Percentiles rank a stretch among this genome's conserved stretches.
Conservation (phyloP, 2,113 vertebrate genomes). For the Cacatua alba region DNA sequence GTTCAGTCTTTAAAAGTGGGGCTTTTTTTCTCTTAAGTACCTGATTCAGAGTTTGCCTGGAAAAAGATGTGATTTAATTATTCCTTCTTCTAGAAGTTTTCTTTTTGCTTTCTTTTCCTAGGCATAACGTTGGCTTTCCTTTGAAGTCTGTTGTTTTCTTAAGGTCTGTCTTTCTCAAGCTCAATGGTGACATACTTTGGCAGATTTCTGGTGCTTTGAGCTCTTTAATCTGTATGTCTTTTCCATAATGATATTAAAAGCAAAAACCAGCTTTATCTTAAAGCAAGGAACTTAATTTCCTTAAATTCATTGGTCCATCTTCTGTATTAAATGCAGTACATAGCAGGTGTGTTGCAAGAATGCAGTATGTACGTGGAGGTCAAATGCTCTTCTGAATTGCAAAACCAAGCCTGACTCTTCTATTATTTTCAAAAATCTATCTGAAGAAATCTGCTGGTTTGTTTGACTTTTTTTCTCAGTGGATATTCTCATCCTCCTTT, state of each 20-base stretch:
- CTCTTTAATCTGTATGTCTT: background rate
- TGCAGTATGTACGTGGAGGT: background rate
- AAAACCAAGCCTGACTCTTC: background rate
- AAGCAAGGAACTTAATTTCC: background rate
- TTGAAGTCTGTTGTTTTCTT: background rate
- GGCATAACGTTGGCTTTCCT: background rate
- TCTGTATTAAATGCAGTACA: background rate
- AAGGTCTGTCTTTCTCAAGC: background rate
- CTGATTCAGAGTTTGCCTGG: background rate
- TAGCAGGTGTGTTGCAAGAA: background rate
- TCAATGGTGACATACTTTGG: background rate
- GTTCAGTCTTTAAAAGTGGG: background rate
- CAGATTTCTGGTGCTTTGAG: background rate
- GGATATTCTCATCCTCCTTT: background rate
- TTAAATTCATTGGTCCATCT: background rate
- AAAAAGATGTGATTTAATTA: background rate
- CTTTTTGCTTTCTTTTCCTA: background rate
- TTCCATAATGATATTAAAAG: background rate
- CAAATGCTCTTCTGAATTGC: background rate
- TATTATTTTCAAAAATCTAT: background rate
- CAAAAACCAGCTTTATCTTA: slow-evolving; percentile 10
- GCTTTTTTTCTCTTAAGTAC: background rate
- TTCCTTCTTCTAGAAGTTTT: background rate
- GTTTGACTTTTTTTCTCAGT: background rate
- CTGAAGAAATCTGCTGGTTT: background rate